A percentile compares a stretch with the other conserved stretches of the same genome.
Evolutionary conservation across 2,797 vertebrate species (phyloP).

Genomic region (Enteromius afrohamiltoni): DNA sequence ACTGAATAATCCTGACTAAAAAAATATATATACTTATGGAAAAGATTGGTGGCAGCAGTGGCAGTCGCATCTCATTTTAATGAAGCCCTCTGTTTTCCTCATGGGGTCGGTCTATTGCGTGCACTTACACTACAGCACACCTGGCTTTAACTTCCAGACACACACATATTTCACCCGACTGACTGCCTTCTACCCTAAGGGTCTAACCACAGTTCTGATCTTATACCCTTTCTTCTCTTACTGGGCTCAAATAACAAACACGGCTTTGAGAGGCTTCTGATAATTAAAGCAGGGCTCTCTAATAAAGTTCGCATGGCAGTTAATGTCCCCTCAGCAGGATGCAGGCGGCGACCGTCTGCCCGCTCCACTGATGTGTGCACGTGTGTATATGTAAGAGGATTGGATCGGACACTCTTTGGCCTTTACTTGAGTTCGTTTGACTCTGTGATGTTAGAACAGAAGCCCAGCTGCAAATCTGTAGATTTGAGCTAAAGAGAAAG

Average conservation of each 20-base stretch:
- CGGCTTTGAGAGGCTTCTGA: conserved; percentile 51
- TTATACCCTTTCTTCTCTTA: conserved; percentile 57
- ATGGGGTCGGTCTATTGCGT: conserved; percentile 1
- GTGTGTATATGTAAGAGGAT: conserved; percentile 38
- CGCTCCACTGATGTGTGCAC: conserved; percentile 1
- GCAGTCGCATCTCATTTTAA: background rate
- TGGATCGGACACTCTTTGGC: conserved; percentile 43
- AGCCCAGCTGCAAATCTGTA: conserved; percentile 35
- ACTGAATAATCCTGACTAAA: no score
- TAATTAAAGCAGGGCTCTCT: conserved; percentile 56
- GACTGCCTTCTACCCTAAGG: conserved; percentile 23
- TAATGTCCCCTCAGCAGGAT: conserved; percentile 44
- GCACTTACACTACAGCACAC: conserved; percentile 27
- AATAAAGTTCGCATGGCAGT: conserved; percentile 61
- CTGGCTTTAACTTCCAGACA: conserved; percentile 36
- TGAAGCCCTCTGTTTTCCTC: conserved; percentile 18
- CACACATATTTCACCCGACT: background rate
- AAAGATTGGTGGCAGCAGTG: conserved; percentile 2
- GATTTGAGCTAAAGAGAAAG: conserved; percentile 34
- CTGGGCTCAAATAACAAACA: conserved; percentile 69
- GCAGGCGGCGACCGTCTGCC: conserved; percentile 42
- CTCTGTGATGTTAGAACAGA: conserved; percentile 39
- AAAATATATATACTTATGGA: no score
- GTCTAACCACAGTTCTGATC: conserved; percentile 34
- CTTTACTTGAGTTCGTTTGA: conserved; percentile 3